Base-by-base conservation (phyloP, 2,888 invertebrate genomes). In the Eupithecia abbreviata region DNA sequence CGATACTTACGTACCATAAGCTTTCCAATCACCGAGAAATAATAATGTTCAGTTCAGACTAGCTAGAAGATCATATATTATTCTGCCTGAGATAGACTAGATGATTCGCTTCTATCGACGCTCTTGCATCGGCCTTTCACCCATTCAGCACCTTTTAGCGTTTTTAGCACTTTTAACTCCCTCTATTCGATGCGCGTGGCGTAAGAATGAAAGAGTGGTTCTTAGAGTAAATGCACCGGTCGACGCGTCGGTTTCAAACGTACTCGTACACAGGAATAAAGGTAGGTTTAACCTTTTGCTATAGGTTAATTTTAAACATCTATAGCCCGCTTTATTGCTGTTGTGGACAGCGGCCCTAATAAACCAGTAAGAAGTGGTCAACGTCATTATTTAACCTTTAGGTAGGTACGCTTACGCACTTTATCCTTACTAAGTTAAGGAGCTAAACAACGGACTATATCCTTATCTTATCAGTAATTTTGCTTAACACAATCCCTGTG, bases 401-500 rank as follows among this genome's bases (percentile, higher is more conserved):
- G 51, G 5, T 18, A 55, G 51, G 5, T 62, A 65, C 15, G 65
- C 15, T 66, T 66, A 4, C 42, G 15, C 41, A 42, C 15, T 42
- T 66, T 66, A 67, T 43, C 42, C 10, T 3, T 18, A 42, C 67
- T 67, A n/a, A 67, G 67, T n/a, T 67, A 42, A 4, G 45, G 18
- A 45, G 68, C 15, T 41, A 15, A 69, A 15, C 55, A 18, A 47
- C 42, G 68, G 71, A 51, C 13, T 62, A 13, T 67, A 45, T 42
- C 45, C 65, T 42, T 74, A 58, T 69, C 66, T 72, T 80, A 80
- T 75, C 75, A 77, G 78, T 74, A 79, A 83, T 76, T 79, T 74
- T 78, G 77, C 62, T 77, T 76, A 80, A 76, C 78, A 77, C 79
- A 79, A 83, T 77, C 78, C 81, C 80, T 79, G 72, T 74, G 77